Evolutionary conservation across 2,113 vertebrate genomes (phyloP), one percentile per base, ranked within the genome.

Genomic region (Caranx ignobilis): DNA sequence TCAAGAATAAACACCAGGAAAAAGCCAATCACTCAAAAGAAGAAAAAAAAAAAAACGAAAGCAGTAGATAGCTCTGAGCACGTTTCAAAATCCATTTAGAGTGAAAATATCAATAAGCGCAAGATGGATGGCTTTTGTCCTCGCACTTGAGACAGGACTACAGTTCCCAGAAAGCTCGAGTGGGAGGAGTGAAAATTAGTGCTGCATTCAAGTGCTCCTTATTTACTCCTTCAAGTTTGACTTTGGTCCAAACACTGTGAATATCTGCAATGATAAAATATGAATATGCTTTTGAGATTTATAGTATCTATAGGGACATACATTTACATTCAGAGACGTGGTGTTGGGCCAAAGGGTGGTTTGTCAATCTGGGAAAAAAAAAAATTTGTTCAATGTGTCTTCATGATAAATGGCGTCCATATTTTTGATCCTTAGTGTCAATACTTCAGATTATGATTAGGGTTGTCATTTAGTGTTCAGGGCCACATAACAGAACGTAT

Each of bases 151-250:
- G 52, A 47, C 21, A 21, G 55, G 57, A 26, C 47, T 16, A n/a
- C 60, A 35, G 2, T 11, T 63, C 32, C 32, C 13, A 69, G 18
- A 54, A 37, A 48, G 3, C 18, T 26, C 11, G 15, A 37, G 39
- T 32, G 11, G 39, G 66, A 56, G 60, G 81, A n/a, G 16, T 11
- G 10, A 19, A 12, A 10, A 45, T 64, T 16, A 16, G 7, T 52
- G 34, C 35, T 65, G 18, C 43, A 43, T 82, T 70, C 18, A 65
- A 32, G 31, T 65, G 21, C 50, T 65, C 12, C 43, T 50, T 32
- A 63, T 68, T 77, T 61, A 61, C 18, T 68, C 56, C 32, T 47
- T 54, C 32, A 37, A 11, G 32, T 37, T 60, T 16, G 2, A 11
- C 43, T 32, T 10, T 19, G 43, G 26, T 32, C 32, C 15, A 1